Percentiles rank a stretch among this genome's conserved stretches.
These are phyloP conservation scores for Hemibagrus guttatus DNA, from an alignment of 2,797 vertebrate species.

Conservation along the genomic window DNA sequence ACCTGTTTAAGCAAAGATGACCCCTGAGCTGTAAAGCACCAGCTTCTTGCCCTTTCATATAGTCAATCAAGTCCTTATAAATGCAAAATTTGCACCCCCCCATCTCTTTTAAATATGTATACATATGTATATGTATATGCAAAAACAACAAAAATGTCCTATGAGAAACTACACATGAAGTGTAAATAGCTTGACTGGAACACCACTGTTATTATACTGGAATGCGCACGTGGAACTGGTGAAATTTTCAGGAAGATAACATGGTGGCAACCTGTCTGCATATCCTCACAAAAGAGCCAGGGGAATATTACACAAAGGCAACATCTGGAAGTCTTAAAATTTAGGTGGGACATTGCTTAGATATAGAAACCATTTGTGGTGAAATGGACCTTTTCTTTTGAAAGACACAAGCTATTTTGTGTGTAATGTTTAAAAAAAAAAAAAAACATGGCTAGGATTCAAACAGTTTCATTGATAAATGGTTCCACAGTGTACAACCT, in stretches of 20 bases:
- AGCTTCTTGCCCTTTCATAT: not conserved
- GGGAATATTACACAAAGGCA: not conserved
- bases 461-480: slow-evolving; percentile 13
- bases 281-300: not conserved
- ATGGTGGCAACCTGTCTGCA: not conserved
- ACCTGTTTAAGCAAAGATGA: slow-evolving; percentile 22
- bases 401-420: not conserved
- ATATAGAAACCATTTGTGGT: not conserved
- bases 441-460: not conserved
- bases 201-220: not conserved
- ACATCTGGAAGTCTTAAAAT: slow-evolving; percentile 1
- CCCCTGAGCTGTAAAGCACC: slow-evolving; percentile 25
- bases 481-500: not conserved
- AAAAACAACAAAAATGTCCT: not conserved
- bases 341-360: not conserved
- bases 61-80: not conserved
- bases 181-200: slow-evolving; percentile 3
- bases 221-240: not conserved
- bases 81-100: not conserved
- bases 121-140: not conserved
- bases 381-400: not conserved
- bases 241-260: not conserved
- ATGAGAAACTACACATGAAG: not conserved
- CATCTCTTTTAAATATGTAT: not conserved
- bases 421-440: not conserved